A percentile compares a stretch with the other conserved stretches of the same genome.
phyloP scores from a whole-genome alignment of 2,797 vertebrate species.

The Etheostoma nigrum region DNA sequence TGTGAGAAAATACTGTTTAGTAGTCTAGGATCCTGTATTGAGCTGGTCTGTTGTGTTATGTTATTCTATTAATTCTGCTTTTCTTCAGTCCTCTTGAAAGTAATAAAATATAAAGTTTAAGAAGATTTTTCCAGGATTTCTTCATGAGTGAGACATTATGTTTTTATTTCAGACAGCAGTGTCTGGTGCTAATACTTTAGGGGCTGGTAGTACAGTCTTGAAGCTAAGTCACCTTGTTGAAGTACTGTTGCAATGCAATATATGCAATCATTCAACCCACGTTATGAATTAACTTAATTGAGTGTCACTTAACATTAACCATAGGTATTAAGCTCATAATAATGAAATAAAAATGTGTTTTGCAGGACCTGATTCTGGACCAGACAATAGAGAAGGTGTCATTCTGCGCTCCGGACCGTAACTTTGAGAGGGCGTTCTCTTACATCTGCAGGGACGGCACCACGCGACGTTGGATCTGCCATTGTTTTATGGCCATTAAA shows the following conservation, averaged over 20 bases:
- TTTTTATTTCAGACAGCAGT: background rate
- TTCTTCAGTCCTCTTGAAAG: background rate
- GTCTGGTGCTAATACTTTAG: background rate
- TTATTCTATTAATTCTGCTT: background rate
- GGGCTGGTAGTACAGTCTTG: background rate
- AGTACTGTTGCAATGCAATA: background rate
- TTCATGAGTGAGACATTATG: background rate
- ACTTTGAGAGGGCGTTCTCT: constrained; percentile 98
- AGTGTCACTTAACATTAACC: constrained; percentile 1
- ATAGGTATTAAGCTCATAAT: background rate
- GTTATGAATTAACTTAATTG: background rate
- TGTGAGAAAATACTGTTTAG: background rate
- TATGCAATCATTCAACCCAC: constrained; percentile 12
- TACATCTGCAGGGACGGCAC: constrained; percentile 99
- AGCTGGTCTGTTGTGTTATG: background rate
- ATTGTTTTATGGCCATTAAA: constrained; percentile 98
- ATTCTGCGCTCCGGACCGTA: constrained; percentile 98
- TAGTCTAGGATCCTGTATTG: background rate
- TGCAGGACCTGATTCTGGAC: constrained; percentile 97
- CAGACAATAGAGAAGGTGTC: constrained; percentile 99
- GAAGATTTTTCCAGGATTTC: too few relatives aligned
- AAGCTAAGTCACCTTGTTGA: constrained; percentile 1
- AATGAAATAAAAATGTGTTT: constrained; percentile 4
- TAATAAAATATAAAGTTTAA: background rate
- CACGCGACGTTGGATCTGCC: constrained; percentile 98